Evolutionary conservation across 2,888 invertebrate genomes (phyloP).

Genomic region (Brachyopa scutellaris): DNA sequence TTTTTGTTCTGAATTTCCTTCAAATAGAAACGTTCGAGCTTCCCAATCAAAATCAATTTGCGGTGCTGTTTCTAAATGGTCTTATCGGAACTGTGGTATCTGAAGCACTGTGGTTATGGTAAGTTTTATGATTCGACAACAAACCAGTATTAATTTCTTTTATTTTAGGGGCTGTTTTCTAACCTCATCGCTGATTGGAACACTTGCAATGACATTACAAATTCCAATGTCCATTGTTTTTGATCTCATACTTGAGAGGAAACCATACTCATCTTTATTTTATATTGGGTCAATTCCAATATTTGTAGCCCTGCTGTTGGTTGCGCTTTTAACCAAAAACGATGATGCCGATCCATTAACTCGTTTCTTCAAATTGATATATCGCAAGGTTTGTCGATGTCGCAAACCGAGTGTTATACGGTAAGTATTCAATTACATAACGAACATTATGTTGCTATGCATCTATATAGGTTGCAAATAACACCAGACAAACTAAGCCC

Average conservation of each 20-base stretch:
- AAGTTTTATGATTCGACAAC: conserved; percentile 77
- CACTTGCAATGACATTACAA: conserved; percentile 91
- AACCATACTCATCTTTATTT: conserved; percentile 87
- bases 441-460: too few relatives aligned
- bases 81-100: conserved; percentile 94
- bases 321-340: conserved; percentile 89
- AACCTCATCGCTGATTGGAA: conserved; percentile 95
- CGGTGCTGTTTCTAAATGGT: conserved; percentile 91
- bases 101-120: conserved; percentile 97
- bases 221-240: conserved; percentile 95
- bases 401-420: conserved; percentile 79
- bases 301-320: conserved; percentile 83
- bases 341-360: conserved; percentile 92
- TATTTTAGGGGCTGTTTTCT: conserved; percentile 92
- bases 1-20: conserved; percentile 92
- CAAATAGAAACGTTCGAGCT: conserved; percentile 92
- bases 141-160: background rate
- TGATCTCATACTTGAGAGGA: conserved; percentile 88
- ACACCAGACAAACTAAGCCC: too few relatives aligned
- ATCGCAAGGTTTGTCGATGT: conserved; percentile 80
- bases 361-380: conserved; percentile 80
- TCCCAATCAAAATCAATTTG: conserved; percentile 91
- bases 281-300: conserved; percentile 91
- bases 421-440: too few relatives aligned
- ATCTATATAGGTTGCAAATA: too few relatives aligned